These are phyloP conservation scores for Drosophila kambysellisi DNA, from an alignment of 2,888 invertebrate species.

Conservation along the genomic window DNA sequence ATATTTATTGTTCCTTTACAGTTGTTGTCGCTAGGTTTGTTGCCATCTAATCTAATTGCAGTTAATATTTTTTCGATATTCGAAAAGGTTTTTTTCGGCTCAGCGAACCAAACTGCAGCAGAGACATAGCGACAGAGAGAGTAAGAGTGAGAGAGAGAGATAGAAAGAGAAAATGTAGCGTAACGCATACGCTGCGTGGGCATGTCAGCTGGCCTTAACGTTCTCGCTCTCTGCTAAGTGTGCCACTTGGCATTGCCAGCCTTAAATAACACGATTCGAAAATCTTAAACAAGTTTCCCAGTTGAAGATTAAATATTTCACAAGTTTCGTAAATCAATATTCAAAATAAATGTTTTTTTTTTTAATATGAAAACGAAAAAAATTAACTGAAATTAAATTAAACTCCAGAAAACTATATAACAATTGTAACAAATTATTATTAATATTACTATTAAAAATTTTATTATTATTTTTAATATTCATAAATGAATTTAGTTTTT, in stretches of 20 bases:
- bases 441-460: too few species aligned
- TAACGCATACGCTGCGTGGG: conserved; percentile 12
- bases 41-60: conserved; percentile 63
- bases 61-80: conserved; percentile 68
- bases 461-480: too few species aligned
- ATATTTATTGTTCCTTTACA: conserved; percentile 62
- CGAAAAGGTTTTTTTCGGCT: conserved; percentile 48
- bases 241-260: conserved; percentile 29
- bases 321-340: background rate
- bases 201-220: conserved; percentile 27
- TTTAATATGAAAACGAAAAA: background rate
- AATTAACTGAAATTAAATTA: background rate
- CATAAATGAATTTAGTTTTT: background rate
- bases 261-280: conserved; percentile 9
- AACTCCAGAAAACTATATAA: background rate
- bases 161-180: background rate
- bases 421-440: too few species aligned
- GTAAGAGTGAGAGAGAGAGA: background rate
- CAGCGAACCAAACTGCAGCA: conserved; percentile 39
- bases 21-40: conserved; percentile 32
- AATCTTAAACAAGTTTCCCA: background rate
- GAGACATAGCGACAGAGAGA: background rate
- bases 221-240: conserved; percentile 7
- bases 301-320: background rate
- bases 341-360: too few species aligned